Evolutionary conservation across 1,140 invertebrate genomes (phyloP), one percentile per base, ranked within the genome.

Genomic region (Paracyclopina nana): DNA sequence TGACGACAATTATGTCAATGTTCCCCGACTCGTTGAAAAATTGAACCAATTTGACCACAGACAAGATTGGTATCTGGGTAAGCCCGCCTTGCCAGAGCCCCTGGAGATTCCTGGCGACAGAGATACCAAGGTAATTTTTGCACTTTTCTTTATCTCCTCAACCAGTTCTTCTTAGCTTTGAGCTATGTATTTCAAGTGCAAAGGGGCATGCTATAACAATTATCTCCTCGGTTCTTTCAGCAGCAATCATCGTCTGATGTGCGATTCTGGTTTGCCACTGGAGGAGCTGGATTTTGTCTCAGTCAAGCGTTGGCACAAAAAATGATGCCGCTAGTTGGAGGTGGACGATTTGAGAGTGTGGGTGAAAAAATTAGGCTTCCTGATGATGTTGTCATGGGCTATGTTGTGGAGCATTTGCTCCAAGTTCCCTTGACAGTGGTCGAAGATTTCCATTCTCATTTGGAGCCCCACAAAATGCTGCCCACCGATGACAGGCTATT

Each of bases 231-330:
- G n/a, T n/a, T 70, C 65, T 82, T 80, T 41, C 75, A 86, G 80
- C 73, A 80, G 69, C 80, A 83, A 68, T 80, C 86, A 58, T 79
- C 78, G n/a, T n/a, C n/a, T n/a, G n/a, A n/a, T n/a, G n/a, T n/a
- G n/a, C n/a, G n/a, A 57, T 96, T 96, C 68, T 95, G 87, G 88
- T 97, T 97, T 70, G 91, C 85, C 27, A 97, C 92, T 56, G 91
- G 91, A 56, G 92, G 92, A 55, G 92, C 91, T 58, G 92, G 91
- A 56, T 90, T 96, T 67, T 97, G 92, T 68, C 72, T 97, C 54
- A 95, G 88, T 63, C 72, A 82, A 59, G 78, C 86, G 46, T 70
- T 96, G 53, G 87, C 86, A 22, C 67, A 90, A 54, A 91, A 90
- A 70, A 95, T 96, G 87, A 73, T 84, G 66, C 86, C 88, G 53